These are phyloP conservation scores for Aleiodes alternator DNA, from an alignment of 2,888 invertebrate species.

Conservation along the genomic window DNA sequence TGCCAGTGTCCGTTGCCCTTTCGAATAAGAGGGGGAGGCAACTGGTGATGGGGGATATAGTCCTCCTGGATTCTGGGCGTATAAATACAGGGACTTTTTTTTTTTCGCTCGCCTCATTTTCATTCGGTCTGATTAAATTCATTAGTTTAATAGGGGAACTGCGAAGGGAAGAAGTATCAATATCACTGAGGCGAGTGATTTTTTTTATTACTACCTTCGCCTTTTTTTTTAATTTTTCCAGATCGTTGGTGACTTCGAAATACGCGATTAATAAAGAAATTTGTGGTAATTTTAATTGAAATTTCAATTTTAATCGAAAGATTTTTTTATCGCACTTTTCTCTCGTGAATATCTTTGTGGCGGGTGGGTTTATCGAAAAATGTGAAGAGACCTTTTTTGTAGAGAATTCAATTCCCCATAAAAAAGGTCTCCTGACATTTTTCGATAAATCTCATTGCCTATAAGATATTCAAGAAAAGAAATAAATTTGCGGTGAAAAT, in stretches of 20 bases:
- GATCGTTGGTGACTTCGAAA: neutral
- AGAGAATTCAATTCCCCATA: too few species aligned
- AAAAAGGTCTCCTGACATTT: too few species aligned
- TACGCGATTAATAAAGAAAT: conserved; percentile 6
- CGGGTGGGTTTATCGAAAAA: too few species aligned
- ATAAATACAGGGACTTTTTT: conserved; percentile 35
- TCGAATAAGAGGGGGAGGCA: conserved; percentile 31
- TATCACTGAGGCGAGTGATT: conserved; percentile 71
- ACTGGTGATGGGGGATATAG: too few species aligned
- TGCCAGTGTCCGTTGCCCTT: conserved; percentile 57
- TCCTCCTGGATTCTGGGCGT: conserved; percentile 45
- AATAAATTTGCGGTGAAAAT: too few species aligned
- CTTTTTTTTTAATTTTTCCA: conserved; percentile 15
- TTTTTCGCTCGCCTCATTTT: conserved; percentile 65
- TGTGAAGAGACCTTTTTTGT: too few species aligned
- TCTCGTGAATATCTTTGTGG: too few species aligned
- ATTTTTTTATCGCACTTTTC: too few species aligned
- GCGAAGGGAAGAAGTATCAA: conserved; percentile 64
- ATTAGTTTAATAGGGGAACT: conserved; percentile 72
- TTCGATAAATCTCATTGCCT: too few species aligned
- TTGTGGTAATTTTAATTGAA: neutral
- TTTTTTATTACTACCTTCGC: conserved; percentile 55
- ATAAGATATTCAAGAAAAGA: too few species aligned
- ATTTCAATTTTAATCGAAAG: too few species aligned
- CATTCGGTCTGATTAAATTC: conserved; percentile 75